Percentiles rank a stretch among this genome's conserved stretches.
Conservation (phyloP, 2,113 vertebrate genomes). For the Chaenocephalus aceratus region DNA sequence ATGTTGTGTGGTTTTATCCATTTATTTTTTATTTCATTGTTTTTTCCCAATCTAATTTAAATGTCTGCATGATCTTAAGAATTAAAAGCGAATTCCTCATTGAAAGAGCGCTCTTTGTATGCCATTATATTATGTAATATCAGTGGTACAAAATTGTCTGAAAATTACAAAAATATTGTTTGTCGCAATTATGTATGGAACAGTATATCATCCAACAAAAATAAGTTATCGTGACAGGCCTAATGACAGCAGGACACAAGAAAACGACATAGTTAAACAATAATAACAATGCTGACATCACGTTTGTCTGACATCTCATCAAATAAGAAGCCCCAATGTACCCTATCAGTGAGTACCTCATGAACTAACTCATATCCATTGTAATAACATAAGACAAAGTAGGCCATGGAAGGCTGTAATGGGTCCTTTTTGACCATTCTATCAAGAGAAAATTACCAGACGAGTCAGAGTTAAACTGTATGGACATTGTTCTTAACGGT, state of each 20-base stretch:
- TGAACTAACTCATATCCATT: neutral
- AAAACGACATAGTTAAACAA: neutral
- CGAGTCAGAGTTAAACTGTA: neutral
- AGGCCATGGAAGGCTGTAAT: neutral
- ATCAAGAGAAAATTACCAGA: neutral
- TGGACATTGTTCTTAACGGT: neutral
- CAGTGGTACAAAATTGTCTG: too few relatives aligned
- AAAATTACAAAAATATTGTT: too few relatives aligned
- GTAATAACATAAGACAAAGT: neutral
- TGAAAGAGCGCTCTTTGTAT: too few relatives aligned
- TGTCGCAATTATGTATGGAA: too few relatives aligned
- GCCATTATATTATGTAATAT: too few relatives aligned
- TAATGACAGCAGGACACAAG: neutral
- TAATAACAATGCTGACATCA: neutral
- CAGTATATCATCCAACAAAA: too few relatives aligned
- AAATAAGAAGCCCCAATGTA: slow-evolving; percentile 8
- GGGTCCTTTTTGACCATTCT: neutral
- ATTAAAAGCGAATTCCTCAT: too few relatives aligned
- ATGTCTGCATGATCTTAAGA: too few relatives aligned
- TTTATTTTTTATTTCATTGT: too few relatives aligned
- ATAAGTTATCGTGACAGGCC: too few relatives aligned
- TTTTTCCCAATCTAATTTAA: too few relatives aligned
- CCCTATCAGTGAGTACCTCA: slow-evolving; percentile 1
- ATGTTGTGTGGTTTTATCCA: too few relatives aligned
- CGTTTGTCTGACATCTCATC: neutral